Evolutionary conservation across 2,113 vertebrate species (phyloP).

Genomic region (Lucifuga dentata): DNA sequence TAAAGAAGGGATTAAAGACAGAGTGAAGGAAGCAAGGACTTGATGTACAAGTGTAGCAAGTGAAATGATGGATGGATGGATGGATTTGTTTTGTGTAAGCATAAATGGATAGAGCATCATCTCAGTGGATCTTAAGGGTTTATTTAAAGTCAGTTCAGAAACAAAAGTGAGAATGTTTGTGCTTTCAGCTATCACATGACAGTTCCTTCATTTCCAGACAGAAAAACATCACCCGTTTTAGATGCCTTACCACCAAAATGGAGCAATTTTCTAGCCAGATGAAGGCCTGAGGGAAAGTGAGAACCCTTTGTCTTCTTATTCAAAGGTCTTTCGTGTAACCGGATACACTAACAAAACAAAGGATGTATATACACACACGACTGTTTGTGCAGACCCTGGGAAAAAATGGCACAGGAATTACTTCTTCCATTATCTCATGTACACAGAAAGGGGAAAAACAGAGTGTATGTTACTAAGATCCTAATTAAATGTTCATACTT

Average conservation of each 20-base stretch:
- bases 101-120: too few species aligned
- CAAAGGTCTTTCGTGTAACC: constrained; percentile 24
- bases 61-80: constrained; percentile 2
- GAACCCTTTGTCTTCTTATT: constrained; percentile 28
- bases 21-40: not conserved
- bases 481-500: constrained; percentile 15
- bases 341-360: constrained; percentile 40
- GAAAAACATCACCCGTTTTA: constrained; percentile 24
- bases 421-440: not conserved
- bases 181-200: constrained; percentile 24
- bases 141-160: not conserved
- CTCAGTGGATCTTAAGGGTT: too few species aligned
- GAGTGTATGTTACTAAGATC: not conserved
- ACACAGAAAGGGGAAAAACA: constrained; percentile 11
- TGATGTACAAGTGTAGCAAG: not conserved
- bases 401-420: too few species aligned
- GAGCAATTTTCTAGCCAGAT: constrained; percentile 32
- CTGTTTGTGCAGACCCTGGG: too few species aligned
- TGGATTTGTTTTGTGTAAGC: not conserved
- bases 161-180: not conserved
- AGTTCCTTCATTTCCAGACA: too few species aligned
- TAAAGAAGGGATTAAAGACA: not conserved
- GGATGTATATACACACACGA: constrained; percentile 9
- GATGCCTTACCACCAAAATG: constrained; percentile 37
- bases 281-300: constrained; percentile 10